Conservation (phyloP, 1,140 invertebrate species). For the Saxidomus purpurata region DNA sequence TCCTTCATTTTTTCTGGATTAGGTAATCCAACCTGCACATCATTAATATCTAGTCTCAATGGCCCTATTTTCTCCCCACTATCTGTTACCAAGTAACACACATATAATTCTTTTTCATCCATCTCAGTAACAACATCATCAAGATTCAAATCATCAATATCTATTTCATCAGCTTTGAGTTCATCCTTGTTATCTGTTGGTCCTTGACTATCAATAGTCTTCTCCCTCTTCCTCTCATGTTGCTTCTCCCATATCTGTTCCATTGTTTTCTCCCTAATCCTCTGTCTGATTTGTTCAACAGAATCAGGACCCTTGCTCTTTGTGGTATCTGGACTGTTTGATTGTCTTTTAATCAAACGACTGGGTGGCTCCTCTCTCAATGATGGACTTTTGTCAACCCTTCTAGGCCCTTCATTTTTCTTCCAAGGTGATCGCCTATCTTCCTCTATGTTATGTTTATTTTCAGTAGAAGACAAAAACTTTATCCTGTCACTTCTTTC, state of each 20-base stretch:
- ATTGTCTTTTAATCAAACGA: neutral
- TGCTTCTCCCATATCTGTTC: conserved; percentile 47
- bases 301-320: conserved; percentile 51
- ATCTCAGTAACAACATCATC: conserved; percentile 75
- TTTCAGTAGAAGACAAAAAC: conserved; percentile 54
- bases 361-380: conserved; percentile 45
- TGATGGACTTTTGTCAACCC: conserved; percentile 19
- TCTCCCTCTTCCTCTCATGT: conserved; percentile 29
- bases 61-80: conserved; percentile 80
- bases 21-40: conserved; percentile 79
- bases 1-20: conserved; percentile 54
- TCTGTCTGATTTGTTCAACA: conserved; percentile 44
- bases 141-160: conserved; percentile 57
- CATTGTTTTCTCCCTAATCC: conserved; percentile 56
- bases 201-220: conserved; percentile 61
- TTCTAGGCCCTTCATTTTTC: neutral
- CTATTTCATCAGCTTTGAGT: conserved; percentile 4
- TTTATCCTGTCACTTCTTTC: conserved; percentile 38
- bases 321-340: conserved; percentile 1
- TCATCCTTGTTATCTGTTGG: conserved; percentile 57
- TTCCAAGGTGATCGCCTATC: conserved; percentile 62
- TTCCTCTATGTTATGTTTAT: conserved; percentile 59
- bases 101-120: conserved; percentile 76
- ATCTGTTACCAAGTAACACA: conserved; percentile 80
- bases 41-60: conserved; percentile 81